Conservation (phyloP, 2,888 invertebrate species). For the Nemotelus pantherinus region DNA sequence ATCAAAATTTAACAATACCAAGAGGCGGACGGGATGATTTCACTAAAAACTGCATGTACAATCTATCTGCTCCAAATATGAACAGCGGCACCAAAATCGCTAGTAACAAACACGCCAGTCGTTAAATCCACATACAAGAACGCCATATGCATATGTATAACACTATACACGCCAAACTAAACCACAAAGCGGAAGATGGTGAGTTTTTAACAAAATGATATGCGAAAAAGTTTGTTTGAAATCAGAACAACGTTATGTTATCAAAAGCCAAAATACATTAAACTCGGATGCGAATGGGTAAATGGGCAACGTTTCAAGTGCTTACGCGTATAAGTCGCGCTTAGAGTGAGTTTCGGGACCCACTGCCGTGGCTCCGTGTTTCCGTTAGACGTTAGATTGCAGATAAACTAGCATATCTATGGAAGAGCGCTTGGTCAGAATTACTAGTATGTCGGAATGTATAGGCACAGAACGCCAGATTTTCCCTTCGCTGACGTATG, state of each 20-base stretch:
- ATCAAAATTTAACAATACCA: constrained; percentile 34
- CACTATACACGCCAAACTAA: constrained; percentile 3
- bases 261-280: constrained; percentile 19
- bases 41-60: background rate
- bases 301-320: constrained; percentile 15
- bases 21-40: constrained; percentile 25
- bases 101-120: constrained; percentile 19
- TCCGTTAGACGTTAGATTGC: constrained; percentile 42
- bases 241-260: constrained; percentile 21
- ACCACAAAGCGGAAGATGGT: background rate
- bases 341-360: constrained; percentile 4
- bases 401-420: constrained; percentile 37
- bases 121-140: background rate
- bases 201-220: constrained; percentile 27
- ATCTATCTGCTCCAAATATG: background rate
- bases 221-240: constrained; percentile 26
- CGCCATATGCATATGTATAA: no score
- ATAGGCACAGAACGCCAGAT: constrained; percentile 14
- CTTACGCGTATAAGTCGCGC: background rate
- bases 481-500: constrained; percentile 25
- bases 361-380: constrained; percentile 17
- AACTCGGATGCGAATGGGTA: constrained; percentile 21
- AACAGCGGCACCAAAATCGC: constrained; percentile 30
- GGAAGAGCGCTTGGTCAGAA: constrained; percentile 26
- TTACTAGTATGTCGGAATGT: background rate